These are phyloP conservation scores for Leucophenga maculata DNA, from an alignment of 2,888 invertebrate species.

Conservation along the genomic window DNA sequence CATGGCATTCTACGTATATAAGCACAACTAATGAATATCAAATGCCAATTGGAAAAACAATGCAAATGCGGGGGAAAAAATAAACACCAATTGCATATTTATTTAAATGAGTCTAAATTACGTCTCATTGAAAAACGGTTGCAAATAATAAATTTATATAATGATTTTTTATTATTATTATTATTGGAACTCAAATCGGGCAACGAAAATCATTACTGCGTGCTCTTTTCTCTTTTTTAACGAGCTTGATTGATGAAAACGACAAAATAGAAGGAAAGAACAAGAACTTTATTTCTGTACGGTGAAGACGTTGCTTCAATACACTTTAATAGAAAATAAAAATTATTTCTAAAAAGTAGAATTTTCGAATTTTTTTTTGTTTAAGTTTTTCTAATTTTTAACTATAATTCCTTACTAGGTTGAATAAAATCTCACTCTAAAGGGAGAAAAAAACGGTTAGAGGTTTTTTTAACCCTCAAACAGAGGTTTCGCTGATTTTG, in stretches of 20 bases:
- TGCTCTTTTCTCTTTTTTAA: neutral
- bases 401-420: too few relatives aligned
- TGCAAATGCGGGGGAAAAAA: neutral
- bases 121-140: conserved; percentile 63
- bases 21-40: conserved; percentile 7
- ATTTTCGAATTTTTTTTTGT: too few relatives aligned
- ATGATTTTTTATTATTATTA: conserved; percentile 20
- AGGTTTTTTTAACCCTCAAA: too few relatives aligned
- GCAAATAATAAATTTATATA: neutral
- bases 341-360: too few relatives aligned
- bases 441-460: too few relatives aligned
- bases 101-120: conserved; percentile 70
- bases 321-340: too few relatives aligned
- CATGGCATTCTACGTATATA: conserved; percentile 33
- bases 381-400: too few relatives aligned
- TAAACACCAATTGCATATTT: conserved; percentile 25
- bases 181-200: conserved; percentile 42
- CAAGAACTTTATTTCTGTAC: too few relatives aligned
- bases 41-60: neutral
- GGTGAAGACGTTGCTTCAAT: conserved; percentile 40
- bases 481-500: too few relatives aligned
- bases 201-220: neutral
- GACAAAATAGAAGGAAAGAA: too few relatives aligned
- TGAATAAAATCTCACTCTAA: too few relatives aligned
- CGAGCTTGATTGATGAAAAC: too few relatives aligned